Evolutionary conservation across 2,888 invertebrate genomes (phyloP).

Genomic region (Macrosiphum euphorbiae): DNA sequence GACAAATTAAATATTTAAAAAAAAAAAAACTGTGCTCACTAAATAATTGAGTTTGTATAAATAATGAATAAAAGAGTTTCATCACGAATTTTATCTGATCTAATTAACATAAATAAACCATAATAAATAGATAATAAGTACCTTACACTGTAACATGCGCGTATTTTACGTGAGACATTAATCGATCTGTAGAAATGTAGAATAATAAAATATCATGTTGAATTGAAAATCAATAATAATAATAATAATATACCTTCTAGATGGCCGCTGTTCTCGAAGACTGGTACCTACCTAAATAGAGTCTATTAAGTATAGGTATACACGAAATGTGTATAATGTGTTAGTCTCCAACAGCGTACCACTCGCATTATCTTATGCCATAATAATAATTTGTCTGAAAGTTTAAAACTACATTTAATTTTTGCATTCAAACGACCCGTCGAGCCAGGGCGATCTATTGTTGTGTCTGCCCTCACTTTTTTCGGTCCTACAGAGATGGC

Average conservation of each 20-base stretch:
- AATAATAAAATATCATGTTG: neutral
- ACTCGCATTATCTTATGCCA: neutral
- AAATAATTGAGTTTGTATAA: neutral
- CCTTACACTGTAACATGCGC: neutral
- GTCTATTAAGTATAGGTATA: neutral
- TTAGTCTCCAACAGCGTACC: neutral
- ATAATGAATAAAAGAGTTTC: neutral
- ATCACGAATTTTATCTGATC: slow-evolving; percentile 28
- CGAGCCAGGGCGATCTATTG: neutral
- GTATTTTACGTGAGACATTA: neutral
- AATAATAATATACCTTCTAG: neutral
- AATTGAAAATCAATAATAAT: slow-evolving; percentile 16
- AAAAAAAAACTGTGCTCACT: neutral
- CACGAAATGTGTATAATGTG: neutral
- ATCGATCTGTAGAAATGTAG: neutral
- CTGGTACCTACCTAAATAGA: neutral
- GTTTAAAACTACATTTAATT: neutral
- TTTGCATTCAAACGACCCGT: neutral
- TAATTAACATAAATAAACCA: slow-evolving; percentile 30
- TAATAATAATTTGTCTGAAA: neutral
- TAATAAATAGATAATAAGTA: slow-evolving; percentile 3
- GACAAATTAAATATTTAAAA: slow-evolving; percentile 34
- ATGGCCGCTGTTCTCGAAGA: neutral
- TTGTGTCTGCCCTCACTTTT: neutral
- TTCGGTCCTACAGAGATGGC: neutral